These are phyloP conservation scores for Fulmarus glacialis DNA, from an alignment of 2,113 vertebrate genomes.

Conservation along the genomic window DNA sequence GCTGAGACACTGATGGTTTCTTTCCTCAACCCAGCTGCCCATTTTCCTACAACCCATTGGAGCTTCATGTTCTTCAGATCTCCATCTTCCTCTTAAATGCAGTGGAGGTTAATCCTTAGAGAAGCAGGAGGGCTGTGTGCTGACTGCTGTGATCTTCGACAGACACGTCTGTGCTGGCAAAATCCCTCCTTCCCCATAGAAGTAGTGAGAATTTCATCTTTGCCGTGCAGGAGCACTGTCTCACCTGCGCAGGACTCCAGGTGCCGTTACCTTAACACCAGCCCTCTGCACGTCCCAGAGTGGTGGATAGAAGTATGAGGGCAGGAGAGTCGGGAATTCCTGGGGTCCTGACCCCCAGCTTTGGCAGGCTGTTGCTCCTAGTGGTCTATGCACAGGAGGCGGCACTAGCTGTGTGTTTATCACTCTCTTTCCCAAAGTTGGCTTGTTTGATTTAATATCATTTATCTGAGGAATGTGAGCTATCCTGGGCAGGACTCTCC, in stretches of 20 bases:
- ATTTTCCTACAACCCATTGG: neutral
- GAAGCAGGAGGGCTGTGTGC: neutral
- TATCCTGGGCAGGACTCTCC: neutral
- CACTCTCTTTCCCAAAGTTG: neutral
- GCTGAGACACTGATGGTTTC: neutral
- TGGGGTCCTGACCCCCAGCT: neutral
- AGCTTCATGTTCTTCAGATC: neutral
- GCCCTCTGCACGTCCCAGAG: neutral
- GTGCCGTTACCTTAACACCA: neutral
- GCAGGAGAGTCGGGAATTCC: neutral
- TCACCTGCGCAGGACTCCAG: neutral
- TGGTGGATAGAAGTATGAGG: accelerated
- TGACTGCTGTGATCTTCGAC: neutral
- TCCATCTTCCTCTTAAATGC: neutral
- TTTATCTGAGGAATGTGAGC: neutral
- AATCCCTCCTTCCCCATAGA: neutral
- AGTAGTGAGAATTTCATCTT: neutral
- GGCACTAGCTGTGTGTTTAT: neutral
- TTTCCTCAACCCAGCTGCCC: neutral
- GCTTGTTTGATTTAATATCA: neutral
- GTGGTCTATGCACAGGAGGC: neutral
- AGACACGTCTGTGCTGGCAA: neutral
- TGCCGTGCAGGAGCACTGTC: neutral
- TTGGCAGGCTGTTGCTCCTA: neutral
- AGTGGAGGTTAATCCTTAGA: neutral